Conservation (phyloP, 2,888 invertebrate genomes). For the Cephalotes varians region DNA sequence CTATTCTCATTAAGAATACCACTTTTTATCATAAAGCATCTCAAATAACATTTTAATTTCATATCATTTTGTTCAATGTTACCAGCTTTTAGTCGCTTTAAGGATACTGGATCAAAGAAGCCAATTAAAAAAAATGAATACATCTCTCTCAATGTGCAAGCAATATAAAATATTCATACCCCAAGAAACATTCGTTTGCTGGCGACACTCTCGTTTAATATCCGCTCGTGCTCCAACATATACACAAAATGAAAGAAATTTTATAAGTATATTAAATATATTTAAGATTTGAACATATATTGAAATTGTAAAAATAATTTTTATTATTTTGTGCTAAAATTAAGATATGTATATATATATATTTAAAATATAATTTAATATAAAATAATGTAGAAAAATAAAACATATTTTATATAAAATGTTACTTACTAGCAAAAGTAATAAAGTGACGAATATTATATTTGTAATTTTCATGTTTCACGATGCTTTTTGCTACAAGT, state of each 20-base stretch:
- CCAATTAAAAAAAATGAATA: neutral
- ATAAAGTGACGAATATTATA: neutral
- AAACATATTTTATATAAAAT: neutral
- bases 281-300: neutral
- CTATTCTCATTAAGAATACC: constrained; percentile 76
- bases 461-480: constrained; percentile 25
- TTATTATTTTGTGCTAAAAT: neutral
- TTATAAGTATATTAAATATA: neutral
- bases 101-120: constrained; percentile 70
- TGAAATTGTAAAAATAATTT: neutral
- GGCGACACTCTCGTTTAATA: constrained; percentile 79
- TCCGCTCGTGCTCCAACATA: constrained; percentile 72
- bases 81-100: constrained; percentile 77
- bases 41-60: constrained; percentile 81
- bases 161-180: constrained; percentile 67
- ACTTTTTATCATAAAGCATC: constrained; percentile 79
- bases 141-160: neutral
- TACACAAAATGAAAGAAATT: constrained; percentile 59
- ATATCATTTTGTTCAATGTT: constrained; percentile 75
- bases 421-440: constrained; percentile 30
- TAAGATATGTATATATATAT: neutral
- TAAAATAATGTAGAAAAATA: neutral
- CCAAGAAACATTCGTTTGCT: constrained; percentile 78
- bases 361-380: neutral
- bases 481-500: neutral